Evolutionary conservation across 1,140 invertebrate species (phyloP).

Genomic region (Samia ricini): DNA sequence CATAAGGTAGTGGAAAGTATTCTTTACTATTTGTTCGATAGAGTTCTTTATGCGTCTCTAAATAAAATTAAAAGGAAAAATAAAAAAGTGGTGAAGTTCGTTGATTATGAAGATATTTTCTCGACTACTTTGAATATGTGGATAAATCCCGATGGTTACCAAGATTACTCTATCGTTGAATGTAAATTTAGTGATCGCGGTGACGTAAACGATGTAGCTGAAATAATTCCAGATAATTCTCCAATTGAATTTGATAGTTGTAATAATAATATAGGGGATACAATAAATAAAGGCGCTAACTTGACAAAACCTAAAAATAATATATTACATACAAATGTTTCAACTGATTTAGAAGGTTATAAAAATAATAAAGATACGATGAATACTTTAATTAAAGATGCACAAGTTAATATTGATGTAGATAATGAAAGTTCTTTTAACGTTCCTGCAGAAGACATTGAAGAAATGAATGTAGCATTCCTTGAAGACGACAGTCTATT

Average conservation of each 20-base stretch:
- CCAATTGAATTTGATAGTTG: neutral
- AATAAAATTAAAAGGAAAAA: constrained; percentile 18
- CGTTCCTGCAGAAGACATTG: neutral
- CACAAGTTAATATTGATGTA: neutral
- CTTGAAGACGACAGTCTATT: constrained; percentile 1
- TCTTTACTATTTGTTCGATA: constrained; percentile 55
- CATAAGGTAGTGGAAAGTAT: constrained; percentile 49
- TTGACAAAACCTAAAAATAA: neutral
- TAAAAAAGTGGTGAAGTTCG: constrained; percentile 57
- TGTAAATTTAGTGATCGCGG: neutral
- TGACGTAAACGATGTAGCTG: neutral
- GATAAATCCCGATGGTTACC: constrained; percentile 2
- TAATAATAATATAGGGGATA: neutral
- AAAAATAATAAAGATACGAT: neutral
- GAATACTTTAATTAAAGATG: neutral
- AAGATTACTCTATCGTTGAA: neutral
- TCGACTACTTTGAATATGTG: constrained; percentile 43
- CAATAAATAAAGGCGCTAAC: neutral
- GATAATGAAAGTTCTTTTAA: neutral
- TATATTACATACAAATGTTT: neutral
- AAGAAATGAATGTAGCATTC: constrained; percentile 2
- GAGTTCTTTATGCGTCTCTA: constrained; percentile 34
- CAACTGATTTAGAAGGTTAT: neutral
- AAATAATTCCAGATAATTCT: neutral
- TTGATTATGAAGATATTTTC: constrained; percentile 64